Evolutionary conservation across 2,888 invertebrate species (phyloP).

Genomic region (Anorthoa munda): DNA sequence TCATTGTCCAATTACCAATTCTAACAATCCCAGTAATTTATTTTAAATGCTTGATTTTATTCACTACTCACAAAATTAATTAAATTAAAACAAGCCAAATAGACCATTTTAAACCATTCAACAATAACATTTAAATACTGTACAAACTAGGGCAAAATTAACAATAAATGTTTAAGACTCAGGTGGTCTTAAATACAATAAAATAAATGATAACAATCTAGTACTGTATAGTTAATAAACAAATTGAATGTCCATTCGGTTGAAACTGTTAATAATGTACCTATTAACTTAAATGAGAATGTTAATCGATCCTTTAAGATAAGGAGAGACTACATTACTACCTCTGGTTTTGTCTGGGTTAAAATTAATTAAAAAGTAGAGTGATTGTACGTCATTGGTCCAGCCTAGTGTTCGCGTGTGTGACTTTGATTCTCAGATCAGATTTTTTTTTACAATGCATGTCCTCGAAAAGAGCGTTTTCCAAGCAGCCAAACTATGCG

Average conservation of each 20-base stretch:
- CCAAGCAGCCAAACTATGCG: no score
- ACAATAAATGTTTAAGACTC: conserved; percentile 1
- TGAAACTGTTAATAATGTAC: neutral
- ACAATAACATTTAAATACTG: conserved; percentile 25
- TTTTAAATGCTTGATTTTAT: neutral
- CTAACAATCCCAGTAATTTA: neutral
- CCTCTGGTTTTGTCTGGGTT: neutral
- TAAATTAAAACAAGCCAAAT: neutral
- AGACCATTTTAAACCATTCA: neutral
- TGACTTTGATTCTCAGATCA: no score
- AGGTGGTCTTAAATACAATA: conserved; percentile 22
- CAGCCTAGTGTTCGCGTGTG: neutral
- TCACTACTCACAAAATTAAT: neutral
- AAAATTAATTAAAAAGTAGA: neutral
- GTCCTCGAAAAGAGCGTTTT: no score
- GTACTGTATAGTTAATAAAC: conserved; percentile 9
- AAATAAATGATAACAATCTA: conserved; percentile 33
- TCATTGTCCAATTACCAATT: neutral
- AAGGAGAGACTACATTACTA: neutral
- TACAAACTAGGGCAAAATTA: conserved; percentile 14
- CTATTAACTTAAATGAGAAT: conserved; percentile 22
- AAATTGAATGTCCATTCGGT: conserved; percentile 4
- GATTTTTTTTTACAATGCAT: no score
- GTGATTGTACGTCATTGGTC: neutral
- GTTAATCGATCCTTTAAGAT: conserved; percentile 13